These are phyloP conservation scores for Pristionchus fissidentatus DNA, from an alignment of 2,888 invertebrate genomes.

Conservation along the genomic window DNA sequence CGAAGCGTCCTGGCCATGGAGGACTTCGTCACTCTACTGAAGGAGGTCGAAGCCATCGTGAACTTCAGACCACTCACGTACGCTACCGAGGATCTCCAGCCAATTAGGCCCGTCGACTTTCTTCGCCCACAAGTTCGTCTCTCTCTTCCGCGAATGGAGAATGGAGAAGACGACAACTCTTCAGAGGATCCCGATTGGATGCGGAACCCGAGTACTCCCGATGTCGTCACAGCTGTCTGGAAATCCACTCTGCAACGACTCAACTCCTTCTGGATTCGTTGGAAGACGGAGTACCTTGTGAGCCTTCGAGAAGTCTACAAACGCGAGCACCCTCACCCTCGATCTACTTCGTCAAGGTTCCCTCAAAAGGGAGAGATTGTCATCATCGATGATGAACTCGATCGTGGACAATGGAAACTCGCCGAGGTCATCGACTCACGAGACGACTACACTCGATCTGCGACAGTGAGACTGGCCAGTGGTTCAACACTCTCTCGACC, in stretches of 20 bases:
- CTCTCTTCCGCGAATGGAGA: background rate
- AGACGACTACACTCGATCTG: background rate
- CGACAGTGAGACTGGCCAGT: background rate
- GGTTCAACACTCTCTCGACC: slow-evolving; percentile 22
- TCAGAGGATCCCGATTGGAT: background rate
- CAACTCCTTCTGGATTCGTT: slow-evolving; percentile 11
- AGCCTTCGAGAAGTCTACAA: background rate
- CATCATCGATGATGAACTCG: background rate
- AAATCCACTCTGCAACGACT: background rate
- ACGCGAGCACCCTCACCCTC: slow-evolving; percentile 9
- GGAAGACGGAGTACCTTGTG: background rate
- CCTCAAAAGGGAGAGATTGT: slow-evolving; percentile 17
- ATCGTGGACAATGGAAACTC: slow-evolving; percentile 34
- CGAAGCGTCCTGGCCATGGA: slow-evolving; percentile 76
- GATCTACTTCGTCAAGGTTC: background rate
- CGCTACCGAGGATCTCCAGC: slow-evolving; percentile 60
- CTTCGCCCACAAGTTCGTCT: background rate
- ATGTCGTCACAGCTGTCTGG: background rate
- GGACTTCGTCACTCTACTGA: slow-evolving; percentile 71
- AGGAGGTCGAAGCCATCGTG: slow-evolving; percentile 70
- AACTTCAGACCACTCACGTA: slow-evolving; percentile 75
- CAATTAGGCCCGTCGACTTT: slow-evolving; percentile 52
- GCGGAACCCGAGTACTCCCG: background rate
- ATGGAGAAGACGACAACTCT: slow-evolving; percentile 2
- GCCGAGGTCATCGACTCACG: background rate